Evolutionary conservation across 2,113 vertebrate species (phyloP), one percentile per base, ranked within the genome.

Genomic region (Galbula dea): DNA sequence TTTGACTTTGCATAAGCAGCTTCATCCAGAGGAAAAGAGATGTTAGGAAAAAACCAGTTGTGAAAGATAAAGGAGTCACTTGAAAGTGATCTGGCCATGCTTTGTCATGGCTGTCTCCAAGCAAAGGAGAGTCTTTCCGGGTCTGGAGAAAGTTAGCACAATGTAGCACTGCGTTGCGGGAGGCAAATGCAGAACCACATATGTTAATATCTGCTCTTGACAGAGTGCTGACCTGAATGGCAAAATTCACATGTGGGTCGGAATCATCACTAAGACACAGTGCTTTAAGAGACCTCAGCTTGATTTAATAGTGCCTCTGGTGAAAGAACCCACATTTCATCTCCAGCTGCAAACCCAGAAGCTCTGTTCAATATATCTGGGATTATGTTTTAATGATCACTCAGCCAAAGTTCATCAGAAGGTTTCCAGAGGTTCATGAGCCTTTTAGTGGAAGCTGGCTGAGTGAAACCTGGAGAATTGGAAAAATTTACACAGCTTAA

Each of bases 41-140:
- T 27, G 67, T 83, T 89, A 88, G 74, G 86, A 57, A 84, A 89
- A 89, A 94, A 92, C 71, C 93, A 90, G 73, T 77, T 86, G 80
- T 71, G 67, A 81, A 81, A 94, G 92, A 95, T 94, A 96, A 94
- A 96, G 94, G 65, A 96, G 77, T 80, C 85, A 93, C 67, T 96
- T 96, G 93, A 94, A 96, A 96, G 92, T 23, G 72, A 93, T 79
- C 66, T 41, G 39, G 36, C 39, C 83, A 74, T 2, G 11, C 54
- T 82, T 26, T 83, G 78, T 69, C 10, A 19, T 54, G 83, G 45
- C 65, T 86, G 34, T 73, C 54, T 91, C 74, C 63, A 66, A 83
- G 76, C 52, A 71, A 59, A 77, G 57, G 16, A 90, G 68, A 65
- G 29, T 61, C 29, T 90, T 90, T 83, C 65, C 0, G 4, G 34